A percentile compares a stretch with the other conserved stretches of the same genome.
These are phyloP conservation scores for Microchrysa polita DNA, from an alignment of 2,888 invertebrate species.

Conservation along the genomic window DNA sequence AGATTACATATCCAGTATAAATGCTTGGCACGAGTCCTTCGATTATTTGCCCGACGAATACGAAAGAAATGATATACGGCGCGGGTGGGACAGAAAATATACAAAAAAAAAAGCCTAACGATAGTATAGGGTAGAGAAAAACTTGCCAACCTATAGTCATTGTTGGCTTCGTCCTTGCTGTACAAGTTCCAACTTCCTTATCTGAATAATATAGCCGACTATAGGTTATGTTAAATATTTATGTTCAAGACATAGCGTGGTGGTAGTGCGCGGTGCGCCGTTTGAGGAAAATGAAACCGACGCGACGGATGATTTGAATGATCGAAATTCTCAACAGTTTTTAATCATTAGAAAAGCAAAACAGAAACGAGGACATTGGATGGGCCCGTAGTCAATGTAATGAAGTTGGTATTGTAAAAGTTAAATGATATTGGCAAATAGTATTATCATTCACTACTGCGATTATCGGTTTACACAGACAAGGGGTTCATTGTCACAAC, in stretches of 20 bases:
- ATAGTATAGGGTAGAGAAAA: background rate
- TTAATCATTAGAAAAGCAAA: too few species aligned
- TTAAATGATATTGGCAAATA: background rate
- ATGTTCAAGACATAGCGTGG: too few species aligned
- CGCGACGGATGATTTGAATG: too few species aligned
- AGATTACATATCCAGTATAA: background rate
- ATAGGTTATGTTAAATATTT: too few species aligned
- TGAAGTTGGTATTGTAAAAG: too few species aligned
- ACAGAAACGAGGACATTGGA: too few species aligned
- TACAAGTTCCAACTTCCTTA: constrained; percentile 5
- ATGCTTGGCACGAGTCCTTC: background rate
- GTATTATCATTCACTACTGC: background rate
- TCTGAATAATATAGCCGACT: background rate
- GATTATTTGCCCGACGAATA: background rate
- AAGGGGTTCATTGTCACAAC: background rate
- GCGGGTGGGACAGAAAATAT: background rate
- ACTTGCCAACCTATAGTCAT: background rate
- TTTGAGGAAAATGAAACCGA: too few species aligned
- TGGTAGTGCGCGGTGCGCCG: too few species aligned
- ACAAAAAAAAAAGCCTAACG: too few species aligned
- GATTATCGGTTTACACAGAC: background rate
- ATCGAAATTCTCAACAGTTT: too few species aligned
- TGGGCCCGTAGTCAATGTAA: too few species aligned
- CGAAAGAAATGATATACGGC: background rate
- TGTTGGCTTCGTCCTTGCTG: constrained; percentile 5